phyloP scores from a whole-genome alignment of 1,140 invertebrate species.

The Araneus ventricosus region DNA sequence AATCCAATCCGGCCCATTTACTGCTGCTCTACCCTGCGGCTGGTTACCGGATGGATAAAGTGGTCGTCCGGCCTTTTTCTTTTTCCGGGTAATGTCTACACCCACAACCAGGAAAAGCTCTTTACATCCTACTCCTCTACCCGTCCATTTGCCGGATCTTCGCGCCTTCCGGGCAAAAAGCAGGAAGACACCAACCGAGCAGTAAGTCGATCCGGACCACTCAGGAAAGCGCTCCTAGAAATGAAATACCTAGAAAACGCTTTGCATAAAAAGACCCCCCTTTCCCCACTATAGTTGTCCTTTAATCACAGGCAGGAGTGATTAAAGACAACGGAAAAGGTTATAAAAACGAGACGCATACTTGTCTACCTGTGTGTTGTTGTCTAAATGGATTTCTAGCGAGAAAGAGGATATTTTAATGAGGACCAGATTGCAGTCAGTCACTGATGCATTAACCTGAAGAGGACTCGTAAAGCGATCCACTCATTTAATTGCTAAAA shows the following conservation, averaged over 20 bases:
- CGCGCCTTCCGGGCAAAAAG: conserved; percentile 55
- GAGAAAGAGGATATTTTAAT: conserved; percentile 48
- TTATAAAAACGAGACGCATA: conserved; percentile 34
- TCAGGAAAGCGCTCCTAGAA: not conserved
- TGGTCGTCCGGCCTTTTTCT: conserved; percentile 28
- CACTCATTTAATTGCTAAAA: conserved; percentile 53
- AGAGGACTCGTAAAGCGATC: not conserved
- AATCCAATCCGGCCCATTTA: not conserved
- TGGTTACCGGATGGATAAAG: conserved; percentile 2
- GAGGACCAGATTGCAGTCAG: conserved; percentile 39
- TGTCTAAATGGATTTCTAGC: not conserved
- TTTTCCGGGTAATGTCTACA: conserved; percentile 22
- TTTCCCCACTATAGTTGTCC: not conserved
- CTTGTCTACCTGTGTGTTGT: not conserved
- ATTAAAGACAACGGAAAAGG: conserved; percentile 49
- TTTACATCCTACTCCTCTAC: not conserved
- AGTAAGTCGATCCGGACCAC: conserved; percentile 8
- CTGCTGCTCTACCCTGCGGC: not conserved
- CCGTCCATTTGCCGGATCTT: not conserved
- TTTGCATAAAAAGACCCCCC: conserved; percentile 4
- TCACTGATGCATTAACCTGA: conserved; percentile 52
- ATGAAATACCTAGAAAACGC: not conserved
- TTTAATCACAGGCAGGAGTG: not conserved
- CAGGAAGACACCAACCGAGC: not conserved
- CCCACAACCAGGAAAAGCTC: conserved; percentile 11